Base-by-base conservation (phyloP, 1,140 invertebrate genomes). In the Lasaia peninsularis region DNA sequence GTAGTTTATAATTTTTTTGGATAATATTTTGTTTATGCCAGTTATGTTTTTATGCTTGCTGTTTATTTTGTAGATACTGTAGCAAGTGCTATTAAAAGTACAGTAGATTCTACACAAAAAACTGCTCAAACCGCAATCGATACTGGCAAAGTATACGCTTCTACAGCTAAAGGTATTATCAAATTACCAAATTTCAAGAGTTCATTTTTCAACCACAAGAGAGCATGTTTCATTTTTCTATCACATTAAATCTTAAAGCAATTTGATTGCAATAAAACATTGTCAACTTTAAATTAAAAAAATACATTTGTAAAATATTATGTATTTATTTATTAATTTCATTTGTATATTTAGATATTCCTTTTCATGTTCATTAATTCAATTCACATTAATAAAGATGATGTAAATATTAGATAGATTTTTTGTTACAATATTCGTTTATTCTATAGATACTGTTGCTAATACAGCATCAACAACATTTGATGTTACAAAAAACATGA, bases 401-500 rank as follows among this genome's bases (percentile, higher is more conserved):
- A 8, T 18, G 3, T 18, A 20, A 44, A 44, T 18, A 44, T 44
- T 3, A 18, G 16, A 10, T 16, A 44, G 3, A n/a, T 6, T 2
- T 12, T 37, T 11, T 2, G 9, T 44, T 44, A 10, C 18, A 18
- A 11, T 34, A 10, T 7, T 18, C 11, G 3, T 20, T 20, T 18
- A 11, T 20, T 8, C 2, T 18, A 10, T 44, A 44, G 40, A 44
- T 44, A 63, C 73, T 2, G 61, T 73, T 59, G 60, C 62, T 28
- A 71, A 56, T 40, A 75, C 73, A 14, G 59, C 74, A 1, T 61
- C 65, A 28, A 57, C 58, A 10, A 72, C 74, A 14, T 69, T 85
- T 62, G 79, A 81, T 59, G 71, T 65, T 0, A 86, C 73, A 44
- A 85, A 83, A 65, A 78, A 74, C 62, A 68, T 75, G 12, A 74